A percentile compares a stretch with the other conserved stretches of the same genome.
phyloP scores from a whole-genome alignment of 2,888 invertebrate species.

The Lithophane ornitopus region DNA sequence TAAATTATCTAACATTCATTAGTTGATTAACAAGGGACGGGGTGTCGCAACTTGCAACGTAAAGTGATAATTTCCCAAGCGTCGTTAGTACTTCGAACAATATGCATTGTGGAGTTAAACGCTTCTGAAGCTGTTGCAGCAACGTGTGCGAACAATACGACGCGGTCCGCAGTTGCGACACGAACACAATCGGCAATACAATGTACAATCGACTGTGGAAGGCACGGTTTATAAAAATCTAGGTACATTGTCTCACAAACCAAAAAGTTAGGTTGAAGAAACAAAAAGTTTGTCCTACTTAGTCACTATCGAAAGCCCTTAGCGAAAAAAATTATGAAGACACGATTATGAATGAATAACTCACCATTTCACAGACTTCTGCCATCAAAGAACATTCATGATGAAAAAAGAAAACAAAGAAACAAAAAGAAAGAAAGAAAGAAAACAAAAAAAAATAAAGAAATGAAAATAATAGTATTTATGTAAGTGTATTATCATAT shows the following conservation, averaged over 20 bases:
- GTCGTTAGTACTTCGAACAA: constrained; percentile 66
- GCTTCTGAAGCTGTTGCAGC: constrained; percentile 43
- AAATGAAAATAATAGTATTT: too few species aligned
- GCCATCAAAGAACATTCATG: neutral
- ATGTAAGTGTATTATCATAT: too few species aligned
- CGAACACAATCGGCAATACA: constrained; percentile 54
- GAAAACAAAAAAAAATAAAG: too few species aligned
- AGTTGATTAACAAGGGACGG: constrained; percentile 39
- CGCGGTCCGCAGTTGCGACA: constrained; percentile 54
- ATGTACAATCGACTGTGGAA: constrained; percentile 43
- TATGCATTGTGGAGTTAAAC: constrained; percentile 67
- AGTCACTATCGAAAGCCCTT: neutral
- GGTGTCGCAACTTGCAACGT: constrained; percentile 47
- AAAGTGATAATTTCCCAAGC: constrained; percentile 66
- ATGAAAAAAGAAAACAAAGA: too few species aligned
- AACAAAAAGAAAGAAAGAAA: too few species aligned
- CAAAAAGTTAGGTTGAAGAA: neutral
- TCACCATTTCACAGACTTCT: neutral
- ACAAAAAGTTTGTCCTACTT: neutral
- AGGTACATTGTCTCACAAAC: constrained; percentile 25
- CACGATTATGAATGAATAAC: neutral
- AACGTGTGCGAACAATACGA: constrained; percentile 58
- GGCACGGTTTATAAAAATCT: constrained; percentile 32
- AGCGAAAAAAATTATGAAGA: neutral
- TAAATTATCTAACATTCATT: constrained; percentile 35